phyloP scores from a whole-genome alignment of 2,797 vertebrate species.

The Hydrophis major region DNA sequence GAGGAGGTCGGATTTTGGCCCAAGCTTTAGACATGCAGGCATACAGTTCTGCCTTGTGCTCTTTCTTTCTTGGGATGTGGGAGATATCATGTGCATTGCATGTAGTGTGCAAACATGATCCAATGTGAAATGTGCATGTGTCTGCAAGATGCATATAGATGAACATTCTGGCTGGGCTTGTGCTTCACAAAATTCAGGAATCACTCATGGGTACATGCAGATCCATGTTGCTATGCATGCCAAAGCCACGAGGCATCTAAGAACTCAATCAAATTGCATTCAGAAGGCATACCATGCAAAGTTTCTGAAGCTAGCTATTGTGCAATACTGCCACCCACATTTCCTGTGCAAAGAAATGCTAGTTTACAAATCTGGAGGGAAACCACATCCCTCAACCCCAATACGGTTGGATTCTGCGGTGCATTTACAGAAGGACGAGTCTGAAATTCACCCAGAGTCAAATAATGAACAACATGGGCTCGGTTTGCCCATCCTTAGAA shows the following conservation, averaged over 20 bases:
- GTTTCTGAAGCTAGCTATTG: not conserved
- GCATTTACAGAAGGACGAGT: not conserved
- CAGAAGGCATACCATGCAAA: not conserved
- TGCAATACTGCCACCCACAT: not conserved
- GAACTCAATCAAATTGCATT: not conserved
- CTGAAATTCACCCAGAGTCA: not conserved
- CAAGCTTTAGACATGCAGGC: not conserved
- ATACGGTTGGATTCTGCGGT: not conserved
- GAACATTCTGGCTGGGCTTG: not conserved
- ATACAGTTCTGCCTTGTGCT: not conserved
- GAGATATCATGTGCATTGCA: not conserved
- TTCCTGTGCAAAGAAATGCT: not conserved
- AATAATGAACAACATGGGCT: not conserved
- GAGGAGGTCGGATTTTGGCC: not conserved
- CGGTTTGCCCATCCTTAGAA: not conserved
- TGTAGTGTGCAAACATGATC: not conserved
- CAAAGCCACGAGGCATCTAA: not conserved
- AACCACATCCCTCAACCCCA: not conserved
- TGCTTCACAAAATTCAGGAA: not conserved
- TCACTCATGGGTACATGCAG: not conserved
- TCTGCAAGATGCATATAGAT: not conserved
- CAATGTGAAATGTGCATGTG: slow-evolving; percentile 14
- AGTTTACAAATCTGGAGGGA: not conserved
- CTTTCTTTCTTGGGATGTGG: not conserved
- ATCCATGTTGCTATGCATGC: not conserved